Conservation (phyloP, 2,888 invertebrate genomes). For the Tipula unca region DNA sequence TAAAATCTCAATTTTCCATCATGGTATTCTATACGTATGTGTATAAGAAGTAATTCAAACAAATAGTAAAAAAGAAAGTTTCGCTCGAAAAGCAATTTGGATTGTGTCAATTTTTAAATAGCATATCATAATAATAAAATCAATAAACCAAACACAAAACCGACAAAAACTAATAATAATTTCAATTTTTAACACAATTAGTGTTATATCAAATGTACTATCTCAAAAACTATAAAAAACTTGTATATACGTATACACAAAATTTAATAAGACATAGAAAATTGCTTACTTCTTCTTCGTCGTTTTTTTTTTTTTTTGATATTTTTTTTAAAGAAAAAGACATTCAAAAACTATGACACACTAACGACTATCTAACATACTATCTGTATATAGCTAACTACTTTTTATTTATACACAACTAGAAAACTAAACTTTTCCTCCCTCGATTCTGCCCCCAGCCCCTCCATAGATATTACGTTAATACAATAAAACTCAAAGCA, state of each 20-base stretch:
- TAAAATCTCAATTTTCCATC: background rate
- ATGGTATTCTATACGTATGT: too few relatives aligned
- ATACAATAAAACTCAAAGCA: background rate
- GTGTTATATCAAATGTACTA: slow-evolving; percentile 4
- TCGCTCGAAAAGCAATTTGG: background rate
- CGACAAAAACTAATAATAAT: background rate
- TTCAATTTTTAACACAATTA: slow-evolving; percentile 8
- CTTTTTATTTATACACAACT: background rate
- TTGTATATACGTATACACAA: background rate
- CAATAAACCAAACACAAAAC: background rate
- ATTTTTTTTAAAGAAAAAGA: background rate
- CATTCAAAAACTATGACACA: background rate
- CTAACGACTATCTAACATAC: slow-evolving; percentile 8
- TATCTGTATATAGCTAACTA: background rate
- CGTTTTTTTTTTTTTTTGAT: too few relatives aligned
- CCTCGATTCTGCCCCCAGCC: background rate
- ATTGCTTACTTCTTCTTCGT: background rate
- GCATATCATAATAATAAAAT: background rate
- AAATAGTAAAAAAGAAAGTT: background rate
- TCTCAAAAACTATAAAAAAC: background rate
- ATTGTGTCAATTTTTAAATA: background rate
- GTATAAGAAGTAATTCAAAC: too few relatives aligned
- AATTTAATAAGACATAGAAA: background rate
- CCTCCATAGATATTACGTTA: background rate
- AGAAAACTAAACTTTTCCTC: background rate